Evolutionary conservation across 2,888 invertebrate genomes (phyloP).

Genomic region (Eustalomyia histrio): DNA sequence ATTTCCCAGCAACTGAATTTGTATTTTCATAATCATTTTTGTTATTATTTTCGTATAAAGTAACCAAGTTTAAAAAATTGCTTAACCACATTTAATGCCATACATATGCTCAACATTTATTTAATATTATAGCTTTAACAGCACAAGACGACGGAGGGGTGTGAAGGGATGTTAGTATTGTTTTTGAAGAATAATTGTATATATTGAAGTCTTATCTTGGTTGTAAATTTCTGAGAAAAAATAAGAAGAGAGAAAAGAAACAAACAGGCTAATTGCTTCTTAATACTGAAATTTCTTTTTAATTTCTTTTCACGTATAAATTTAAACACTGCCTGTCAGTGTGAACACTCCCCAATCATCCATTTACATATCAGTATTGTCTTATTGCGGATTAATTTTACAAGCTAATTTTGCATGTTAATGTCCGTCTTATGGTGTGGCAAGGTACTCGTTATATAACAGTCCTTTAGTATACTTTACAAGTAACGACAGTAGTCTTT

Average conservation of each 20-base stretch:
- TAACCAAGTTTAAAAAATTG: constrained; percentile 1
- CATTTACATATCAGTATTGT: constrained; percentile 64
- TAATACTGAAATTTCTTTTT: constrained; percentile 73
- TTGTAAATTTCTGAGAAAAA: constrained; percentile 26
- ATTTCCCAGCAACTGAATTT: constrained; percentile 18
- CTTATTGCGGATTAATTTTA: constrained; percentile 78
- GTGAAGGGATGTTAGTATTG: neutral
- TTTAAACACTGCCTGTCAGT: constrained; percentile 48
- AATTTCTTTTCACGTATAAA: constrained; percentile 34
- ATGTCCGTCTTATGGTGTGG: constrained; percentile 57
- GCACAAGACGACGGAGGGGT: neutral
- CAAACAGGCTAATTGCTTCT: constrained; percentile 76
- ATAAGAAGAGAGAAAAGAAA: too few relatives aligned
- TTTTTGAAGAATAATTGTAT: constrained; percentile 9
- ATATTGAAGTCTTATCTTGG: constrained; percentile 63
- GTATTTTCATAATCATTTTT: neutral
- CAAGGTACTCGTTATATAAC: neutral
- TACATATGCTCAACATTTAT: constrained; percentile 67
- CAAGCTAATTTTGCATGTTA: constrained; percentile 78
- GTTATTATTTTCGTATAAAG: constrained; percentile 6
- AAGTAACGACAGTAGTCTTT: constrained; percentile 25
- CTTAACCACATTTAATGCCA: constrained; percentile 61
- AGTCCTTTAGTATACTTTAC: constrained; percentile 38
- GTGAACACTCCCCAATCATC: constrained; percentile 9
- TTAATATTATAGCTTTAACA: too few relatives aligned